Conservation (phyloP, 2,888 invertebrate species). For the Invenusta paracnida region DNA sequence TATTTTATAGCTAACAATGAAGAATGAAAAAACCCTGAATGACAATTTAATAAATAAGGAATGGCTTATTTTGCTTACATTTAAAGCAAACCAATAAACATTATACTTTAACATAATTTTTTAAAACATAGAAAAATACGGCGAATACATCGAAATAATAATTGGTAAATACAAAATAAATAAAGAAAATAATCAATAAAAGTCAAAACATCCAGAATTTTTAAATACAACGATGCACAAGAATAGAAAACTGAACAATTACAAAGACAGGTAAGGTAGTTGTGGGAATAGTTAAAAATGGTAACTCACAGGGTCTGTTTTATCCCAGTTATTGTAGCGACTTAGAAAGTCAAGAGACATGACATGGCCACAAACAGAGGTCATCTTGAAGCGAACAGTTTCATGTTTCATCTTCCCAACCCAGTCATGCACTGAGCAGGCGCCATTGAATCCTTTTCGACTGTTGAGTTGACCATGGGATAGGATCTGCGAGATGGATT, state of each 20-base stretch:
- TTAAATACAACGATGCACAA: background rate
- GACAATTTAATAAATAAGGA: too few species aligned
- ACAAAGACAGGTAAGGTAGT: background rate
- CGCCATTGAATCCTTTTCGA: constrained; percentile 80
- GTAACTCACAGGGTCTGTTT: constrained; percentile 81
- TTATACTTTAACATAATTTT: too few species aligned
- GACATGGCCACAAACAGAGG: constrained; percentile 97
- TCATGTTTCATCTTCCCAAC: constrained; percentile 64
- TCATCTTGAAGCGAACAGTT: constrained; percentile 71
- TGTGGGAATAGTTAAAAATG: background rate
- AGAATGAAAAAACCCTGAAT: too few species aligned
- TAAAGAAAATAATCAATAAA: background rate
- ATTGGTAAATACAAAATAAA: background rate
- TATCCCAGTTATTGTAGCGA: constrained; percentile 97
- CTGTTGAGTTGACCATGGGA: constrained; percentile 76
- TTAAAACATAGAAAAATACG: too few species aligned
- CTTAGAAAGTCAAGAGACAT: constrained; percentile 81
- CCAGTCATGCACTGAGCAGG: constrained; percentile 92
- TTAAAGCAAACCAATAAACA: too few species aligned
- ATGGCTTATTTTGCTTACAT: too few species aligned
- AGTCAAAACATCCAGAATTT: background rate
- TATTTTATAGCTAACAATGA: background rate
- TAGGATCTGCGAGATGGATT: constrained; percentile 83
- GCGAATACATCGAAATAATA: too few species aligned
- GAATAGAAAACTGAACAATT: background rate